Conservation (phyloP, 2,113 vertebrate genomes). For the Nipponia nippon region DNA sequence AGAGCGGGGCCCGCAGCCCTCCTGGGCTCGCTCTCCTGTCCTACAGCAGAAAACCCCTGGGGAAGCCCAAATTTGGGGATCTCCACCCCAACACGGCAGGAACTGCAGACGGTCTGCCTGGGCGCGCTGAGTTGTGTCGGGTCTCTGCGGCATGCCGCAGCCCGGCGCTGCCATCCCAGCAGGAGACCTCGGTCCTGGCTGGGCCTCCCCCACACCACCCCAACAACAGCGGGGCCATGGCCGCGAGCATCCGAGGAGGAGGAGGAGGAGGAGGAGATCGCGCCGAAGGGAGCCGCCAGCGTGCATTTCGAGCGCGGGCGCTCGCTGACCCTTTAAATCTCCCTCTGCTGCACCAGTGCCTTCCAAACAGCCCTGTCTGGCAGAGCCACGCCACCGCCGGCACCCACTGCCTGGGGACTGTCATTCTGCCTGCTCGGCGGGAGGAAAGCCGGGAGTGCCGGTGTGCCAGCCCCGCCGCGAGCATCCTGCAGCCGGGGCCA, state of each 20-base stretch:
- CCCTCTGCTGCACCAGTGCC: neutral
- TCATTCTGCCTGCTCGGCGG: neutral
- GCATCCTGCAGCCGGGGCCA: neutral
- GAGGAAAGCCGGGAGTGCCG: neutral
- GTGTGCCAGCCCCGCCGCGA: neutral
- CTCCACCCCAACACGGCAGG: neutral
- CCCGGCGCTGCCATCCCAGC: rapidly evolving
- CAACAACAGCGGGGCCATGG: neutral
- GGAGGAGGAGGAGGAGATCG: neutral
- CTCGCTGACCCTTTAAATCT: conserved; percentile 31
- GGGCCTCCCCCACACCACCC: neutral
- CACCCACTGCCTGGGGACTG: neutral
- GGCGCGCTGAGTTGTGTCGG: neutral
- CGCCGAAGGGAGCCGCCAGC: neutral
- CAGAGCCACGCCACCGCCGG: neutral
- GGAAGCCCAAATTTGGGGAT: neutral
- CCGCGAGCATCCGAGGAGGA: neutral
- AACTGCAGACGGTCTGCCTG: neutral
- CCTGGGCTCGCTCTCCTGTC: neutral
- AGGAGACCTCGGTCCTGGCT: neutral
- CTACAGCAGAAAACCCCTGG: neutral
- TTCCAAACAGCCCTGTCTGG: neutral
- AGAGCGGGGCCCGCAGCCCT: neutral
- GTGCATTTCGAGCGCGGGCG: rapidly evolving
- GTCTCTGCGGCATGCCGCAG: neutral